These are phyloP conservation scores for Acrossocheilus wenchowensis DNA, from an alignment of 2,797 vertebrate genomes.

Conservation along the genomic window DNA sequence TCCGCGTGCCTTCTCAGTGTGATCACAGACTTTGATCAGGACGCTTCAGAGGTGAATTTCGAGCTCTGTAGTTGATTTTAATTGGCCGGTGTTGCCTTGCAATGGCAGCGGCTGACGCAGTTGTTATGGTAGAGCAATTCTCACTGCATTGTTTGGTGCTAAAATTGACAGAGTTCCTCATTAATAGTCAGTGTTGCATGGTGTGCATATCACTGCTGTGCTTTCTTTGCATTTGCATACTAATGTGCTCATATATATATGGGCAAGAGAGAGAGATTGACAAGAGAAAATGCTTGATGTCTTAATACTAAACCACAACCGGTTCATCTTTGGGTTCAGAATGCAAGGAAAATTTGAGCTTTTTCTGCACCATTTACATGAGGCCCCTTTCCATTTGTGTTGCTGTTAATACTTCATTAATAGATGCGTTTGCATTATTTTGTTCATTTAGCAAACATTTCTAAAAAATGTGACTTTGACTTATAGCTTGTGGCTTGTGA, in stretches of 20 bases:
- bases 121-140: slow-evolving; percentile 33
- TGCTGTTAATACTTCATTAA: not conserved
- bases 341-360: not conserved
- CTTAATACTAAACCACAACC: not conserved
- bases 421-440: not conserved
- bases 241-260: slow-evolving; percentile 16
- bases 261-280: slow-evolving; percentile 11
- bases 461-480: not conserved
- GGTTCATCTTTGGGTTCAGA: not conserved
- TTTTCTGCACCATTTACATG: not conserved
- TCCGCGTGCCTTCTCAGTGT: slow-evolving; percentile 16
- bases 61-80: slow-evolving; percentile 24
- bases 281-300: not conserved
- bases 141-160: slow-evolving; percentile 52
- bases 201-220: slow-evolving; percentile 41
- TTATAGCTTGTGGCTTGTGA: not conserved
- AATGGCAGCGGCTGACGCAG: slow-evolving; percentile 19
- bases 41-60: not conserved
- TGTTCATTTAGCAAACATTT: not conserved
- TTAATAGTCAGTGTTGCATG: slow-evolving; percentile 49
- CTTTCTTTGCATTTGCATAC: slow-evolving; percentile 42
- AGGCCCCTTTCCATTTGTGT: not conserved
- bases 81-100: slow-evolving; percentile 24
- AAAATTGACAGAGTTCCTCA: slow-evolving; percentile 47
- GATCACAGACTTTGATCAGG: slow-evolving; percentile 10